phyloP scores from a whole-genome alignment of 2,888 invertebrate species.

The Micropterix aruncella region DNA sequence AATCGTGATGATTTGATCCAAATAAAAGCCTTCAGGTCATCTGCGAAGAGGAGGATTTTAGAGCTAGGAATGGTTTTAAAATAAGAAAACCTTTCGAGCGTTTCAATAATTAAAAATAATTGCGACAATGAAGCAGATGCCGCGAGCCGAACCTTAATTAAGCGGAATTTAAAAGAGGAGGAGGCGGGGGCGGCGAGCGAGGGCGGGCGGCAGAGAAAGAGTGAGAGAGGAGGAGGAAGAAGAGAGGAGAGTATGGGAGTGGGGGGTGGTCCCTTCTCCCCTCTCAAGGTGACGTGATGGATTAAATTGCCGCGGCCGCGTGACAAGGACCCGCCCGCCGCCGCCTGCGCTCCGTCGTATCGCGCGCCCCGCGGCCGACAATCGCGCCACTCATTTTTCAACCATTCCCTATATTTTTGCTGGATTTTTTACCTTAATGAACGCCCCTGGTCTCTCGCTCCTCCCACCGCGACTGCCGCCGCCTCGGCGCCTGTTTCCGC shows the following conservation, averaged over 20 bases:
- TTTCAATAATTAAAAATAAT: too few relatives aligned
- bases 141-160: conserved; percentile 12
- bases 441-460: conserved; percentile 21
- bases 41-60: too few relatives aligned
- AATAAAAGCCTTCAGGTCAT: too few relatives aligned
- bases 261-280: conserved; percentile 5
- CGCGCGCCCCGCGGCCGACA: too few relatives aligned
- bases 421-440: conserved; percentile 11
- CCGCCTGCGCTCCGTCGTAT: too few relatives aligned
- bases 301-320: conserved; percentile 42
- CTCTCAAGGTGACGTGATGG: conserved; percentile 25
- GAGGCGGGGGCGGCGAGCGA: conserved; percentile 4
- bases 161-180: conserved; percentile 5
- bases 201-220: too few relatives aligned
- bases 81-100: too few relatives aligned
- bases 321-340: conserved; percentile 29
- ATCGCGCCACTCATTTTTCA: conserved; percentile 44
- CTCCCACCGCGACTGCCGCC: conserved; percentile 1
- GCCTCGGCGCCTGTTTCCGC: neutral
- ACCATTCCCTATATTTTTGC: conserved; percentile 37
- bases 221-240: too few relatives aligned
- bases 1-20: too few relatives aligned
- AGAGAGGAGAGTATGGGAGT: too few relatives aligned
- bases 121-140: too few relatives aligned
- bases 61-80: too few relatives aligned